A percentile compares a stretch with the other conserved stretches of the same genome.
phyloP scores from a whole-genome alignment of 2,113 vertebrate genomes.

The Megaleporinus macrocephalus region DNA sequence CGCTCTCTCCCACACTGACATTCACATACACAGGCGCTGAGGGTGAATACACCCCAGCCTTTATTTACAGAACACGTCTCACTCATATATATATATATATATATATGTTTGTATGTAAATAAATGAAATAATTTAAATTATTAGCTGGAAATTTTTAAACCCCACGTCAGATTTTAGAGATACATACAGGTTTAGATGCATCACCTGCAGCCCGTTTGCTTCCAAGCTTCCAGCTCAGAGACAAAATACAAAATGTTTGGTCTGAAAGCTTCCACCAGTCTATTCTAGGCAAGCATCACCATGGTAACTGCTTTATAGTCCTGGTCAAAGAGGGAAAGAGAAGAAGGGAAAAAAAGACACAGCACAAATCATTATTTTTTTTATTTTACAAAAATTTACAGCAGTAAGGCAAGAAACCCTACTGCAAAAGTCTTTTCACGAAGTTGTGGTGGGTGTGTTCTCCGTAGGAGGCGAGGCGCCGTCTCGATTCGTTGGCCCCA shows the following conservation, averaged over 20 bases:
- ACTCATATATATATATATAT: no score
- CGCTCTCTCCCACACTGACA: neutral
- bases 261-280: conserved; percentile 7
- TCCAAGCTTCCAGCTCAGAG: neutral
- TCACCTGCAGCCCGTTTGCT: neutral
- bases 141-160: no score
- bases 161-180: no score
- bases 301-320: conserved; percentile 39
- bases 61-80: no score
- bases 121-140: no score
- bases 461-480: no score
- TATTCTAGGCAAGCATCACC: conserved; percentile 44
- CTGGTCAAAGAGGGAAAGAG: neutral
- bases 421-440: no score
- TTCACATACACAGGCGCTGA: neutral
- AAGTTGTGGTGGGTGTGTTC: no score
- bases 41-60: no score
- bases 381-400: neutral
- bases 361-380: neutral
- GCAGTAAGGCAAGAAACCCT: neutral
- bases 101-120: no score
- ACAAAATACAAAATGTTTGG: neutral
- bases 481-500: neutral
- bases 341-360: neutral
- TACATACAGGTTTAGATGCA: no score